A percentile compares a stretch with the other conserved stretches of the same genome.
These are phyloP conservation scores for Panopea generosa DNA, from an alignment of 2,888 invertebrate species.

Conservation along the genomic window DNA sequence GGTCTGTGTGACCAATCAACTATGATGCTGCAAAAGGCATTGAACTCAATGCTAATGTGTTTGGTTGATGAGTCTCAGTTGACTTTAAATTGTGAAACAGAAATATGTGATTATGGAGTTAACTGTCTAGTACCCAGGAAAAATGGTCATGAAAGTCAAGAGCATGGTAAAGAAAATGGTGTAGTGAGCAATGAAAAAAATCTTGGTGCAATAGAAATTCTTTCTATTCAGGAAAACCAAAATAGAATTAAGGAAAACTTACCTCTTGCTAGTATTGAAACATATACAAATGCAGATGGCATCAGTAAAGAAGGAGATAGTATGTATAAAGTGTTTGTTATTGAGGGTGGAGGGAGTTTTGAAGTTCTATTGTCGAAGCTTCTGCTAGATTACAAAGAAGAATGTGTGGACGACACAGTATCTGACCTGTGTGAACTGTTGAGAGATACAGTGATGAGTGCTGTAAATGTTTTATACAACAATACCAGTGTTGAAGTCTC, in stretches of 20 bases:
- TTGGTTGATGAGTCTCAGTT: constrained; percentile 1
- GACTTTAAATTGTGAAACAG: too few relatives aligned
- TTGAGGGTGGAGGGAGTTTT: constrained; percentile 66
- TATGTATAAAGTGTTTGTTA: not conserved
- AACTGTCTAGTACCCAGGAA: too few relatives aligned
- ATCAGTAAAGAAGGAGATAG: not conserved
- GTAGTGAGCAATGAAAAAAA: too few relatives aligned
- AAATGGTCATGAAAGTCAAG: constrained; percentile 3
- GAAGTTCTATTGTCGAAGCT: constrained; percentile 58
- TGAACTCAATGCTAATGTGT: constrained; percentile 45
- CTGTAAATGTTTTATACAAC: constrained; percentile 29
- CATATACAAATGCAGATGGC: not conserved
- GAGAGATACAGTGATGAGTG: constrained; percentile 24
- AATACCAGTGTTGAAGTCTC: constrained; percentile 10
- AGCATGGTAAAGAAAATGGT: not conserved
- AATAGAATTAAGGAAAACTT: too few relatives aligned
- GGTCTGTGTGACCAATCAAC: constrained; percentile 62
- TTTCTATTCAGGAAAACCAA: too few relatives aligned
- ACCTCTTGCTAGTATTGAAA: too few relatives aligned
- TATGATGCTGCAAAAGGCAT: constrained; percentile 50
- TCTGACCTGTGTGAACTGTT: constrained; percentile 32
- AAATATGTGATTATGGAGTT: not conserved
- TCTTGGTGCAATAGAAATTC: too few relatives aligned
- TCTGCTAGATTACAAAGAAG: constrained; percentile 27
- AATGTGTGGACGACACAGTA: constrained; percentile 21